These are phyloP conservation scores for Alethe diademata DNA, from an alignment of 2,113 vertebrate genomes.

Conservation along the genomic window DNA sequence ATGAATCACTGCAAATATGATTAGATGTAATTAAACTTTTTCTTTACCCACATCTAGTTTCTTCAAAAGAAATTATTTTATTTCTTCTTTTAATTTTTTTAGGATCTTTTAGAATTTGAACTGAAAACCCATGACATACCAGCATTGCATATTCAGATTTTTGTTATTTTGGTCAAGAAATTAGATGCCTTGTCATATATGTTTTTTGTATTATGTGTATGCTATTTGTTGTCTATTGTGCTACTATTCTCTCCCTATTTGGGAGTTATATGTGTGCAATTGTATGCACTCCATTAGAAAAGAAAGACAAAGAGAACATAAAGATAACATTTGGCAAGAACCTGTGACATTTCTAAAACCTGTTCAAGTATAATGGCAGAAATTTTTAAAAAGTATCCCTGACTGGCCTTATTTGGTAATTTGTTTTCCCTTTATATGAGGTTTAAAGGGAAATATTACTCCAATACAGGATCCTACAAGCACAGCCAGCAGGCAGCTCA, in stretches of 20 bases:
- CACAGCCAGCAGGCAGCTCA: background rate
- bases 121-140: background rate
- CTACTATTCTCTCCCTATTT: background rate
- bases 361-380: background rate
- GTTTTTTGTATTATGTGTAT: background rate
- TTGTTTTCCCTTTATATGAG: background rate
- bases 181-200: background rate
- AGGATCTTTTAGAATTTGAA: constrained; percentile 40
- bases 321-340: background rate
- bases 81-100: constrained; percentile 24
- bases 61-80: constrained; percentile 71
- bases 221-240: background rate
- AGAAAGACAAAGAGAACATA: background rate
- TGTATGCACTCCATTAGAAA: background rate
- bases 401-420: background rate
- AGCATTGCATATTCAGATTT: constrained; percentile 25
- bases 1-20: constrained; percentile 81
- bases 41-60: constrained; percentile 71
- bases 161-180: background rate
- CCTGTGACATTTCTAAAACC: background rate
- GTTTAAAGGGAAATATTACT: background rate
- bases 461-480: background rate
- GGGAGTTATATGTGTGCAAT: background rate
- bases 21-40: constrained; percentile 80
- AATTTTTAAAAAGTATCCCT: background rate